Evolutionary conservation across 2,113 vertebrate genomes (phyloP).

Genomic region (Paramisgurnus dabryanus): DNA sequence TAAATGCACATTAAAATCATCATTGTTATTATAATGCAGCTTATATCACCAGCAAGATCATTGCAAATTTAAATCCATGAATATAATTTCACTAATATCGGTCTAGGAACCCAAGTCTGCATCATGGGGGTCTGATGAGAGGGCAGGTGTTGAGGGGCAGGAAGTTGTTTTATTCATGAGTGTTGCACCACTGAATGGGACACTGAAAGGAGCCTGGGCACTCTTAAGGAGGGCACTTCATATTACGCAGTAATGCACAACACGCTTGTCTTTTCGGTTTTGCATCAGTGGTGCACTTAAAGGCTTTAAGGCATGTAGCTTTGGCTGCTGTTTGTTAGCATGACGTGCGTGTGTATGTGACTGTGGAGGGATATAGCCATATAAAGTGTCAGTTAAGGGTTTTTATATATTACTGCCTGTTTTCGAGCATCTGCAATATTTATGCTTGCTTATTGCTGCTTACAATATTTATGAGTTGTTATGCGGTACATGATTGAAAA

Average conservation of each 20-base stretch:
- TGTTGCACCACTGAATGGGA: background rate
- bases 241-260: slow-evolving; percentile 32
- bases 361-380: background rate
- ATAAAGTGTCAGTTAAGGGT: slow-evolving; percentile 22
- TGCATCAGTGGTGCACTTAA: slow-evolving; percentile 5
- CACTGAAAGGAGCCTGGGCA: slow-evolving; percentile 1
- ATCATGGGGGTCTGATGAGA: background rate
- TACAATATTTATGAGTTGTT: background rate
- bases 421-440: background rate
- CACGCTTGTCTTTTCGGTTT: slow-evolving; percentile 25
- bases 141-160: background rate
- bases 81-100: background rate
- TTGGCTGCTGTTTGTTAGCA: slow-evolving; percentile 11
- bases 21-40: background rate
- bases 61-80: background rate
- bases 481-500: slow-evolving; percentile 2
- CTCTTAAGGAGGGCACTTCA: slow-evolving; percentile 14
- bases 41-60: background rate
- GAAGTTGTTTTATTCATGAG: slow-evolving; percentile 11
- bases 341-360: background rate
- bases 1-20: background rate
- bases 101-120: background rate
- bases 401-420: background rate
- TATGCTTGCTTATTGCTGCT: background rate
- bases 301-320: slow-evolving; percentile 12